Evolutionary conservation across 2,888 invertebrate genomes (phyloP).

Genomic region (Bruchidius siliquastri): DNA sequence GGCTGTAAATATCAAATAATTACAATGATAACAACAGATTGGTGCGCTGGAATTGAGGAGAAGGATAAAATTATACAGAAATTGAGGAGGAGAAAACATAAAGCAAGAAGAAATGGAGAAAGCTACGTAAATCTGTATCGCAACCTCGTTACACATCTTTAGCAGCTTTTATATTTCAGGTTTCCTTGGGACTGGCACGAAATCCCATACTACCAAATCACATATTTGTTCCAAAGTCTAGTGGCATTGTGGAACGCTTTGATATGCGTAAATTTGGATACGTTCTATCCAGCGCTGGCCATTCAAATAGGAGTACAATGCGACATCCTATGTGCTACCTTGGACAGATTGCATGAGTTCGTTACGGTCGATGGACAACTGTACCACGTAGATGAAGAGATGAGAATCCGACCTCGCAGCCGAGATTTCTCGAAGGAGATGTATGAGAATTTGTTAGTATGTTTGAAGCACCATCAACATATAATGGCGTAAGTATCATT

Average conservation of each 20-base stretch:
- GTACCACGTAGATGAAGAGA: neutral
- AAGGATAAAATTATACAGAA: too few relatives aligned
- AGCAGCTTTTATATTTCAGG: neutral
- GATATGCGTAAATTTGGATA: neutral
- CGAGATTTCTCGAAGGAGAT: neutral
- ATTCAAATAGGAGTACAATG: slow-evolving; percentile 2
- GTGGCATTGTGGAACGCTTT: neutral
- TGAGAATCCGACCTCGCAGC: neutral
- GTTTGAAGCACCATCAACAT: slow-evolving; percentile 1
- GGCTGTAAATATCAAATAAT: too few relatives aligned
- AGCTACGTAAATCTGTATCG: too few relatives aligned
- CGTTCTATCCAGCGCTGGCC: slow-evolving; percentile 1
- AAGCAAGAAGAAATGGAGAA: too few relatives aligned
- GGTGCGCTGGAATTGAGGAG: too few relatives aligned
- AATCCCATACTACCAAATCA: neutral
- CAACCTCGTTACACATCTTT: too few relatives aligned
- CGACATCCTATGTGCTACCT: neutral
- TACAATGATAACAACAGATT: too few relatives aligned
- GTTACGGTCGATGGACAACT: neutral
- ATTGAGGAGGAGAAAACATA: too few relatives aligned
- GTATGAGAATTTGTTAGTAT: neutral
- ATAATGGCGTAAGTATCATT: neutral
- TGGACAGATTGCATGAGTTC: neutral
- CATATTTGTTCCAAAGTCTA: neutral
- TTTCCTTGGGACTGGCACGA: neutral